Conservation (phyloP, 1,140 invertebrate genomes). For the Lucilia cuprina region DNA sequence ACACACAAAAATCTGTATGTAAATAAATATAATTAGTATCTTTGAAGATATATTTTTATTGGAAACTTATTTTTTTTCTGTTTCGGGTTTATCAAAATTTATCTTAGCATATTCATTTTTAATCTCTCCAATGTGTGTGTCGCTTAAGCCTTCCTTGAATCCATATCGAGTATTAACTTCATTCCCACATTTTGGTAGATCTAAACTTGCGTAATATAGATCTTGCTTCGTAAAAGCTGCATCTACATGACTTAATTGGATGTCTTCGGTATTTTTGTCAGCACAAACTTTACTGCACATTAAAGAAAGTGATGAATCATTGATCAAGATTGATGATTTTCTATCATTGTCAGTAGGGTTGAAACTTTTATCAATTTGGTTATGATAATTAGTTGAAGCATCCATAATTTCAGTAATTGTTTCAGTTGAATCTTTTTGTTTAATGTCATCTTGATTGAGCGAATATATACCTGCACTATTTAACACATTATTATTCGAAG, state of each 20-base stretch:
- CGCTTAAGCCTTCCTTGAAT: conserved; percentile 50
- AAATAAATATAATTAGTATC: no score
- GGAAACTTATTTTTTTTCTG: neutral
- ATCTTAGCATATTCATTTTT: conserved; percentile 74
- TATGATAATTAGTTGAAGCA: neutral
- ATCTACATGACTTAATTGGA: neutral
- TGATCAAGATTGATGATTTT: neutral
- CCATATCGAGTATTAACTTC: conserved; percentile 56
- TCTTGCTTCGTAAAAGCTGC: neutral
- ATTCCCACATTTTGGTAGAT: neutral
- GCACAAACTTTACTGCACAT: neutral
- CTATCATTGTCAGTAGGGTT: neutral
- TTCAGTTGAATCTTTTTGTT: neutral
- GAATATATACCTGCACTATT: neutral
- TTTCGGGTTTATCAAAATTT: conserved; percentile 72
- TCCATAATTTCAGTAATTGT: neutral
- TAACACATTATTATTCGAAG: neutral
- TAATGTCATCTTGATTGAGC: neutral
- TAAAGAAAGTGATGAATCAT: neutral
- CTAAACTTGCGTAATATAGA: neutral
- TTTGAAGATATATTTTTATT: no score
- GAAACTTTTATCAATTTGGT: neutral
- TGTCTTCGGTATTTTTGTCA: neutral
- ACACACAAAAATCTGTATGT: no score
- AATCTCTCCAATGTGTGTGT: conserved; percentile 61